phyloP scores from a whole-genome alignment of 2,888 invertebrate genomes.

The Stegophylla sp. region DNA sequence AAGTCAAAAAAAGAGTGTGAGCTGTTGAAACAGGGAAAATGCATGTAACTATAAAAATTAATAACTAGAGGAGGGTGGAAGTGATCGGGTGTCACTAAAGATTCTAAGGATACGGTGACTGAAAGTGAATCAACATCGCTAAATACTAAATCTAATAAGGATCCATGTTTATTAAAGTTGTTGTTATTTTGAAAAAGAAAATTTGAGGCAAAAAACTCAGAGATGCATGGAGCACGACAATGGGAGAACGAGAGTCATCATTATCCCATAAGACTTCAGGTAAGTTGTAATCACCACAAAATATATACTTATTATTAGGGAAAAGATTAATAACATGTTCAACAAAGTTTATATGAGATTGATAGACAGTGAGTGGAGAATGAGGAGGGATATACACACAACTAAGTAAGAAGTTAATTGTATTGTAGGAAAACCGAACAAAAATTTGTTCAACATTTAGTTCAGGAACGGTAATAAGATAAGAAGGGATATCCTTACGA shows the following conservation, averaged over 20 bases:
- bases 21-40: neutral
- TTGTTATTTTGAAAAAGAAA: constrained; percentile 2
- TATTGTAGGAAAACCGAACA: neutral
- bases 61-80: neutral
- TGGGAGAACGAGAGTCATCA: constrained; percentile 1
- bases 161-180: neutral
- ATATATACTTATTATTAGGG: constrained; percentile 1
- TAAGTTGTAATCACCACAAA: neutral
- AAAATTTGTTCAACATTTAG: neutral
- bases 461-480: neutral
- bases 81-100: neutral
- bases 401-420: neutral
- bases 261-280: neutral
- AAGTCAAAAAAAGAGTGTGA: neutral
- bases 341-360: too few relatives aligned
- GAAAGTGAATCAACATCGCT: neutral
- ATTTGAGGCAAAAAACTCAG: constrained; percentile 8
- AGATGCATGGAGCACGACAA: neutral
- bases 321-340: constrained; percentile 1
- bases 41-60: neutral
- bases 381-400: constrained; percentile 7
- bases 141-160: constrained; percentile 4
- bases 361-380: too few relatives aligned
- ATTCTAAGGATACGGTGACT: neutral
- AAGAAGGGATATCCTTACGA: neutral